Base-by-base conservation (phyloP, 2,797 vertebrate species). In the Typhlichthys subterraneus region DNA sequence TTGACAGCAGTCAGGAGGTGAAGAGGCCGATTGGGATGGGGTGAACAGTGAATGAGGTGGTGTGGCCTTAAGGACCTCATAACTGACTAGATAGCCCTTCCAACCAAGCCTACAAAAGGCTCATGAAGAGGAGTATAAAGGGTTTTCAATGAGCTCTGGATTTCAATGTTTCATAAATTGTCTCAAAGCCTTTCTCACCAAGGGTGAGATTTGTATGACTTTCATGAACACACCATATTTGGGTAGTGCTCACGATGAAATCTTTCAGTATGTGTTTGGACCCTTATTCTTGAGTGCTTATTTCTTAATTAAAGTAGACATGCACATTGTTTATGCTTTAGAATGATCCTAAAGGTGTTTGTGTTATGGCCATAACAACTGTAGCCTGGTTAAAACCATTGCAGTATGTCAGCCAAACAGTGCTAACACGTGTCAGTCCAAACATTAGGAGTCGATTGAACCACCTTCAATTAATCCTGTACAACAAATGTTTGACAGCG, bases 1-100 rank as follows among this genome's bases (percentile, higher is more conserved):
- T 55, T 76, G 85, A 83, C 81, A 77, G 83, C 75, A 85, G 77
- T 76, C 77, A 62, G 53, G 64, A 69, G 80, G 74, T 76, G 67
- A 73, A 78, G 46, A 8, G 55, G 80, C 42, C 65, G 63, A 77
- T 60, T 59, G 65, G 72, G 66, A 69, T 63, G 55, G 47, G 62
- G 67, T 53, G 68, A 64, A 55, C 64, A n/a, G 17, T 71, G 72
- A 71, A 75, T 66, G 58, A 67, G 45, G 56, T 49, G 1, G 10
- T 31, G 57, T 61, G 69, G 69, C 77, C 50, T 67, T 17, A 42
- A 31, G 31, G 11, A 48, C 57, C 73, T 70, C 59, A 61, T 64
- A 80, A 74, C 63, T 31, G 65, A 57, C 68, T 63, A 38, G 60
- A 5, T 9, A 47, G 58, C 58, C 9, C 65, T 56, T n/a, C 12